A percentile compares a stretch with the other conserved stretches of the same genome.
phyloP scores from a whole-genome alignment of 2,113 vertebrate genomes.

The Smithornis capensis region DNA sequence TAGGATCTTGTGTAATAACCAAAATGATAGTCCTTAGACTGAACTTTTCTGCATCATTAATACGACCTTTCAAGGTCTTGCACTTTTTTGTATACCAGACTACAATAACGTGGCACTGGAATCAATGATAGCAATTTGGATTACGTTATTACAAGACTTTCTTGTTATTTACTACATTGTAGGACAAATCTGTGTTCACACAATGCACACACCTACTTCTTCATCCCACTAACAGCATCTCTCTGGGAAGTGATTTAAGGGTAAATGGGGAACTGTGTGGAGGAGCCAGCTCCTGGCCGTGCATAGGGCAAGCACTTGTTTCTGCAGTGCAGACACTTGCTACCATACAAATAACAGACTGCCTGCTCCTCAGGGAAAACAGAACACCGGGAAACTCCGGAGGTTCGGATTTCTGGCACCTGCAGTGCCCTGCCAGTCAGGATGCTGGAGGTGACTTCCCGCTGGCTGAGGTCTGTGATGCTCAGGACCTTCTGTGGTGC shows the following conservation, averaged over 20 bases:
- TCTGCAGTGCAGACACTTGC: neutral
- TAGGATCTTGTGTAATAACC: neutral
- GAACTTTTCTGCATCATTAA: neutral
- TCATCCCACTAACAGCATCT: accelerated
- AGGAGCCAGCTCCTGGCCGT: no score
- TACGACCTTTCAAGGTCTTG: neutral
- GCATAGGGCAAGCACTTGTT: no score
- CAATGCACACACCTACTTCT: accelerated
- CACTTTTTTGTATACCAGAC: neutral
- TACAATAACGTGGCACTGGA: neutral
- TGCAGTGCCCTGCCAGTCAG: neutral
- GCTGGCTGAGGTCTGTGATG: neutral
- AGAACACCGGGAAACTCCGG: neutral
- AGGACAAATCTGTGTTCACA: neutral
- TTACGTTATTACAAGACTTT: neutral
- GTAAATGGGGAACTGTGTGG: accelerated
- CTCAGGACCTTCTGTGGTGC: neutral
- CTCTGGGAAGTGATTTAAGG: no score
- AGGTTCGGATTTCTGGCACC: neutral
- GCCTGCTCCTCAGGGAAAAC: neutral
- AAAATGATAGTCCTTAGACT: neutral
- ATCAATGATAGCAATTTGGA: neutral
- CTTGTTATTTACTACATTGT: neutral
- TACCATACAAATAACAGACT: neutral
- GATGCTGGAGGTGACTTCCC: neutral